These are phyloP conservation scores for Archilochus colubris DNA, from an alignment of 2,113 vertebrate genomes.

Conservation along the genomic window DNA sequence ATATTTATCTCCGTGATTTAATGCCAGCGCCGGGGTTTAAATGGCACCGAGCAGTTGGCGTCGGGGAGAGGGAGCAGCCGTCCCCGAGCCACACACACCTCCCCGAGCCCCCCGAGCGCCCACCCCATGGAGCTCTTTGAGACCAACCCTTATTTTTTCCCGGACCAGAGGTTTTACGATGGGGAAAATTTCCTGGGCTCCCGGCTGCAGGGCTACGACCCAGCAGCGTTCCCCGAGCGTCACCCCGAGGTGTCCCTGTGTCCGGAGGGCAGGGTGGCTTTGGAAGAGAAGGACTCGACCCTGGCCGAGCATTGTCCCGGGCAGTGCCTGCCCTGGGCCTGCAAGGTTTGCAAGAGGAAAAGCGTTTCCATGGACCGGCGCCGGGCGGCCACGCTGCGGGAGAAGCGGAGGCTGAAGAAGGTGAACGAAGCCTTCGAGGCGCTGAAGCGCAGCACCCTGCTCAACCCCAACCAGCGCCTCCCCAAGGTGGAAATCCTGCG, in stretches of 20 bases:
- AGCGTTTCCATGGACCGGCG: slow-evolving; percentile 93
- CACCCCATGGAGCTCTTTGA: slow-evolving; percentile 94
- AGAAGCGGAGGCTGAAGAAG: slow-evolving; percentile 95
- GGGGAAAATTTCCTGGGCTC: slow-evolving; percentile 90
- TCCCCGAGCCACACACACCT: slow-evolving; percentile 71
- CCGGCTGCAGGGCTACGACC: slow-evolving; percentile 86
- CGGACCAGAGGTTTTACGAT: slow-evolving; percentile 95
- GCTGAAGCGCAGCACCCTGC: slow-evolving; percentile 94
- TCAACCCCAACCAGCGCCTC: slow-evolving; percentile 97
- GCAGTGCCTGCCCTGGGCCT: slow-evolving; percentile 97
- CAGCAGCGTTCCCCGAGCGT: slow-evolving; percentile 84
- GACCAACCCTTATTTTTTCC: slow-evolving; percentile 96
- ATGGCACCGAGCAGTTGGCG: slow-evolving; percentile 93
- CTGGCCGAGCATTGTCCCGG: slow-evolving; percentile 89
- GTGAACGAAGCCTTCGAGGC: slow-evolving; percentile 99
- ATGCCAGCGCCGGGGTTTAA: slow-evolving; percentile 97
- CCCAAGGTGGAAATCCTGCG: slow-evolving; percentile 98
- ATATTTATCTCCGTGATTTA: slow-evolving; percentile 99
- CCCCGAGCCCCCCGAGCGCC: slow-evolving; percentile 13
- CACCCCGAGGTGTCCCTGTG: slow-evolving; percentile 83
- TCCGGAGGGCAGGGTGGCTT: slow-evolving; percentile 71
- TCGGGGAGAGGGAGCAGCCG: slow-evolving; percentile 79
- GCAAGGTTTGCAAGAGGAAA: slow-evolving; percentile 95
- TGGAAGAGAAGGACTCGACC: slow-evolving; percentile 88
- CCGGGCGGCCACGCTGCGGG: slow-evolving; percentile 91